Percentiles rank a stretch among this genome's conserved stretches.
phyloP scores from a whole-genome alignment of 2,797 vertebrate species.

The Apodemus agrarius region DNA sequence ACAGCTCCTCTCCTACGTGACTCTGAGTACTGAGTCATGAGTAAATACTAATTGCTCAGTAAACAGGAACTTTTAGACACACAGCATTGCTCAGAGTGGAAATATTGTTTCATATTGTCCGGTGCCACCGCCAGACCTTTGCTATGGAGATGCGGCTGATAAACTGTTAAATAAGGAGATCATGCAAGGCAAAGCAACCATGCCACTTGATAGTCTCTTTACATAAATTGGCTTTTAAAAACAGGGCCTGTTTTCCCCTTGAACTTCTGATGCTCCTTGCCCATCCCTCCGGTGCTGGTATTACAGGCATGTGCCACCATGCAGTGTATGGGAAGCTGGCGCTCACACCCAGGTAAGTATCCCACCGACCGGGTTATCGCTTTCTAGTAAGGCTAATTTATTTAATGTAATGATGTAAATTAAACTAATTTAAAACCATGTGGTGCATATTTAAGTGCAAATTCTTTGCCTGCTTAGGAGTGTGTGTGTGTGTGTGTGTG shows the following conservation, averaged over 20 bases:
- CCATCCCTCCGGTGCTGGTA: too few species aligned
- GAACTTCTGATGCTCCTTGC: neutral
- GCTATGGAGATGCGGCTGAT: neutral
- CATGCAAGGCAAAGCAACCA: neutral
- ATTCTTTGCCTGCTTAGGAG: neutral
- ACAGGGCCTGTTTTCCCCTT: neutral
- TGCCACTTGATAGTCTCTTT: neutral
- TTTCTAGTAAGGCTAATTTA: neutral
- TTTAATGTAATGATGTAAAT: neutral
- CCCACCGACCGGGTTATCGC: neutral
- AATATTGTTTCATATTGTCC: neutral
- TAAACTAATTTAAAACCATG: neutral
- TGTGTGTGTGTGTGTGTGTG: neutral
- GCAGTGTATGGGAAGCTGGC: neutral
- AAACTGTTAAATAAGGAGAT: neutral
- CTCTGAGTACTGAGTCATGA: neutral
- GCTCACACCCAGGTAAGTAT: neutral
- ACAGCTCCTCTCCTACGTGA: neutral
- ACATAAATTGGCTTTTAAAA: neutral
- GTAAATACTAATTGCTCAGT: neutral
- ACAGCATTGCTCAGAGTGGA: neutral
- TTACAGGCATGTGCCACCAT: neutral
- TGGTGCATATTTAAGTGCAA: neutral
- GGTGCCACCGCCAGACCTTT: neutral
- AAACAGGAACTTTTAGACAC: neutral